Evolutionary conservation across 1,140 invertebrate genomes (phyloP).

Genomic region (Grapholita molesta): DNA sequence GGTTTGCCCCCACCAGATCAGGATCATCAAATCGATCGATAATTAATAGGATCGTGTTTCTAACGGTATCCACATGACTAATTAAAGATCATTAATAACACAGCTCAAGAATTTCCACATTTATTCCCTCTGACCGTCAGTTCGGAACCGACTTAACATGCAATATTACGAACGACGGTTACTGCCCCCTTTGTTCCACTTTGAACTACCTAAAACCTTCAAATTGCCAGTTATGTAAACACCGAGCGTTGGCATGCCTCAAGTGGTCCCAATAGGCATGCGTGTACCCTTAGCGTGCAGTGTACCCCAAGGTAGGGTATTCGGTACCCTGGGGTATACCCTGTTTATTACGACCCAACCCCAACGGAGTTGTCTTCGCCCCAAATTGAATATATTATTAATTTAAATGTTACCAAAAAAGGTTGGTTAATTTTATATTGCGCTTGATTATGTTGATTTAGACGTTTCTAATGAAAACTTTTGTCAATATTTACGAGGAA

Average conservation of each 20-base stretch:
- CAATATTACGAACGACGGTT: not conserved
- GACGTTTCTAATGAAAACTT: slow-evolving; percentile 14
- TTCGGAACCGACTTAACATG: not conserved
- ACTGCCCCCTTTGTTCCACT: not conserved
- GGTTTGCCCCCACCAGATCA: too few species aligned
- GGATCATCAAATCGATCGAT: too few species aligned
- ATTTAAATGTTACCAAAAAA: slow-evolving; percentile 36
- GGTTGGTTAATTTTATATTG: slow-evolving; percentile 39
- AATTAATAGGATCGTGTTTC: too few species aligned
- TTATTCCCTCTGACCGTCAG: slow-evolving; percentile 49
- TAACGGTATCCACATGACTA: too few species aligned
- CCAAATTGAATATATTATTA: slow-evolving; percentile 52
- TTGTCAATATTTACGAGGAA: slow-evolving; percentile 1
- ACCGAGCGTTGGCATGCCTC: slow-evolving; percentile 26
- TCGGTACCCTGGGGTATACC: not conserved
- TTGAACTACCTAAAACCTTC: slow-evolving; percentile 3
- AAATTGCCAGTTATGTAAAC: slow-evolving; percentile 12
- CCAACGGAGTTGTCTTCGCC: slow-evolving; percentile 23
- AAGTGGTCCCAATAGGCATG: slow-evolving; percentile 48
- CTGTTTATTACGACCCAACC: slow-evolving; percentile 26
- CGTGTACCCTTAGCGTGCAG: slow-evolving; percentile 30
- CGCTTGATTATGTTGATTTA: slow-evolving; percentile 21
- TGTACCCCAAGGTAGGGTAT: slow-evolving; percentile 31
- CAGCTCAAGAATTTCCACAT: too few species aligned
- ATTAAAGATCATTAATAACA: too few species aligned